These are phyloP conservation scores for Caenorhabditis plicata DNA, from an alignment of 2,888 invertebrate genomes.

Conservation along the genomic window DNA sequence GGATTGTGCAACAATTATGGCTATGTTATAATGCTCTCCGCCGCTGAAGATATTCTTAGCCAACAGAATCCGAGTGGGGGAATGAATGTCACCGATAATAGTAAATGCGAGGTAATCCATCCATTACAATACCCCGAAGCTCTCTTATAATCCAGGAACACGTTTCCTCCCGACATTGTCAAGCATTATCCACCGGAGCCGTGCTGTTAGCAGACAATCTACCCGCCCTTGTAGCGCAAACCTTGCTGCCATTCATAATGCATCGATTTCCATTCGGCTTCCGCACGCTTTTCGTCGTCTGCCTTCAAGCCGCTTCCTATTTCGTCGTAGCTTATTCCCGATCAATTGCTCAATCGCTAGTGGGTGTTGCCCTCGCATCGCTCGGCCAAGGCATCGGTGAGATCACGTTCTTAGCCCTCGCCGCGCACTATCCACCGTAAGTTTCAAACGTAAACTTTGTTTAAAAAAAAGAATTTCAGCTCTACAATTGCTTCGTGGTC, in stretches of 20 bases:
- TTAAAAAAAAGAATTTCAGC: slow-evolving; percentile 67
- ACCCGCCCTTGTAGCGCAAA: slow-evolving; percentile 76
- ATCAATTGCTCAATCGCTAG: slow-evolving; percentile 41
- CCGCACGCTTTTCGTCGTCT: slow-evolving; percentile 47
- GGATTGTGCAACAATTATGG: slow-evolving; percentile 85
- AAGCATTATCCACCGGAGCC: slow-evolving; percentile 67
- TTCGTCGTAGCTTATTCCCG: slow-evolving; percentile 58
- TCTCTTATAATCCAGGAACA: slow-evolving; percentile 11
- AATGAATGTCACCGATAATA: slow-evolving; percentile 2
- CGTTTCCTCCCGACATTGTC: slow-evolving; percentile 20
- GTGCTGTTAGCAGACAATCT: slow-evolving; percentile 80
- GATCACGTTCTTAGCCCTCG: slow-evolving; percentile 77
- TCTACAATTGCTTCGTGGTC: slow-evolving; percentile 81
- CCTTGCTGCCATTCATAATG: slow-evolving; percentile 74
- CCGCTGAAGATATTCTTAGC: slow-evolving; percentile 77
- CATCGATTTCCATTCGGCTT: slow-evolving; percentile 67
- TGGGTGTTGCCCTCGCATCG: slow-evolving; percentile 75
- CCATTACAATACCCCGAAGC: not conserved
- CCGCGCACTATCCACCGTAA: slow-evolving; percentile 74
- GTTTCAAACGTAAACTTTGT: not conserved
- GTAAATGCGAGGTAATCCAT: slow-evolving; percentile 18
- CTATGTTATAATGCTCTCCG: slow-evolving; percentile 83
- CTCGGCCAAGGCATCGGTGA: slow-evolving; percentile 80
- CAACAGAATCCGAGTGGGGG: slow-evolving; percentile 26
- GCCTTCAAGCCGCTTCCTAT: slow-evolving; percentile 52